A percentile compares a stretch with the other conserved stretches of the same genome.
phyloP scores from a whole-genome alignment of 2,113 vertebrate genomes.

The Microcebus lehilahytsara region DNA sequence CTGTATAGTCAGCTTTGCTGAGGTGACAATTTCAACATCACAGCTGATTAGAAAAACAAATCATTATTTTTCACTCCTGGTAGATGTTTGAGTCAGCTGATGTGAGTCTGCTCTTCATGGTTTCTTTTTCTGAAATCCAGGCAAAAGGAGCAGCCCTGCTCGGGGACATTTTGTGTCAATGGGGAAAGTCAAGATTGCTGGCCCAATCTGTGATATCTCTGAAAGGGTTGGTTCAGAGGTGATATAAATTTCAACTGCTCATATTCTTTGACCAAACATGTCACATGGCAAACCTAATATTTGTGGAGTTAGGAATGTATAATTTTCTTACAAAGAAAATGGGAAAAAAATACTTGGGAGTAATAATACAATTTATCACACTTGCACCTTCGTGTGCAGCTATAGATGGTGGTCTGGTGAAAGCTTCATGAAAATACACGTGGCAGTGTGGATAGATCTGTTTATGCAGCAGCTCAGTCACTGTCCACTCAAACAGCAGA shows the following conservation, averaged over 20 bases:
- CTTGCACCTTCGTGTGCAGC: accelerated
- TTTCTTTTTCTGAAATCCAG: neutral
- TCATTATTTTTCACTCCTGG: neutral
- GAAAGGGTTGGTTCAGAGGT: neutral
- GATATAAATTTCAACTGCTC: neutral
- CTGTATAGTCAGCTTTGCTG: neutral
- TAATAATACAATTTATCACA: accelerated
- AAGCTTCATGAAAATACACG: neutral
- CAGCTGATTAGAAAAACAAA: neutral
- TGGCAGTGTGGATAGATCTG: neutral
- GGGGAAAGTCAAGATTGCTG: neutral
- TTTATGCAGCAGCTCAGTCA: neutral
- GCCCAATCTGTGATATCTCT: neutral
- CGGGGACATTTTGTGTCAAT: neutral
- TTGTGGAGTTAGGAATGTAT: neutral
- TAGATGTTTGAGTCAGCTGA: neutral
- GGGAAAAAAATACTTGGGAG: neutral
- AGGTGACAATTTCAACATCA: neutral
- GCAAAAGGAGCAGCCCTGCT: neutral
- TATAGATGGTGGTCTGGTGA: neutral
- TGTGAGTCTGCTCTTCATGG: neutral
- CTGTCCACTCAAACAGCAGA: too few species aligned
- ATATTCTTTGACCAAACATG: neutral
- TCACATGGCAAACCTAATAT: accelerated
- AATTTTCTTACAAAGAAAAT: neutral